These are phyloP conservation scores for Riparia riparia DNA, from an alignment of 2,113 vertebrate species.

Conservation along the genomic window DNA sequence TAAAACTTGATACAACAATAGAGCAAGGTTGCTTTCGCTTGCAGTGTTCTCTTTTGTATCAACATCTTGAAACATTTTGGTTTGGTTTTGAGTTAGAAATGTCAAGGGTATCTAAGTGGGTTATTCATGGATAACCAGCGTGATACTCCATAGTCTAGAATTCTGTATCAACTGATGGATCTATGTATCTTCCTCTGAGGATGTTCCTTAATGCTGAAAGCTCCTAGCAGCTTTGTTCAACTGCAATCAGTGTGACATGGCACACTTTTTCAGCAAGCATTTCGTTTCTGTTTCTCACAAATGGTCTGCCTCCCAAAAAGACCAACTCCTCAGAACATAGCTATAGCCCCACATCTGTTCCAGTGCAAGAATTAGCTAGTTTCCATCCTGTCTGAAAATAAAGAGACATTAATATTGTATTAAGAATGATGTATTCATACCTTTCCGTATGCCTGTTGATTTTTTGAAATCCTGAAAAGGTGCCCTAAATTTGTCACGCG, in stretches of 20 bases:
- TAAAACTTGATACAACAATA: background rate
- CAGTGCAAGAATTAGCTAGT: background rate
- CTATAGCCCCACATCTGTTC: background rate
- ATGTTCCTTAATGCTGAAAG: background rate
- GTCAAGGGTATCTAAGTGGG: background rate
- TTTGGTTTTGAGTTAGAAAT: background rate
- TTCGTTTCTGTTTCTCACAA: constrained; percentile 17
- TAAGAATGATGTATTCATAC: background rate
- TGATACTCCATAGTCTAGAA: background rate
- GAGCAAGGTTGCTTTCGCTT: background rate
- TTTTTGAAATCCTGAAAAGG: background rate
- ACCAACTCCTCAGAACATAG: background rate
- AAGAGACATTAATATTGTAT: background rate
- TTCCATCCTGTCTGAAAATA: background rate
- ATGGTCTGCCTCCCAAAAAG: background rate
- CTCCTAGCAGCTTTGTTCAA: background rate
- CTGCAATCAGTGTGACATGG: background rate
- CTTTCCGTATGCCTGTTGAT: background rate
- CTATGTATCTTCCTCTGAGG: background rate
- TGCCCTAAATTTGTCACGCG: background rate
- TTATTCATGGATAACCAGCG: background rate
- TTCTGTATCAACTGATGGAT: background rate
- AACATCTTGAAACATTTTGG: background rate
- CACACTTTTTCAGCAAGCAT: background rate
- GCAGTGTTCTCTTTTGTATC: background rate